phyloP scores from a whole-genome alignment of 92 coral and sea anemone species.

The Phenganax stokvisi region DNA sequence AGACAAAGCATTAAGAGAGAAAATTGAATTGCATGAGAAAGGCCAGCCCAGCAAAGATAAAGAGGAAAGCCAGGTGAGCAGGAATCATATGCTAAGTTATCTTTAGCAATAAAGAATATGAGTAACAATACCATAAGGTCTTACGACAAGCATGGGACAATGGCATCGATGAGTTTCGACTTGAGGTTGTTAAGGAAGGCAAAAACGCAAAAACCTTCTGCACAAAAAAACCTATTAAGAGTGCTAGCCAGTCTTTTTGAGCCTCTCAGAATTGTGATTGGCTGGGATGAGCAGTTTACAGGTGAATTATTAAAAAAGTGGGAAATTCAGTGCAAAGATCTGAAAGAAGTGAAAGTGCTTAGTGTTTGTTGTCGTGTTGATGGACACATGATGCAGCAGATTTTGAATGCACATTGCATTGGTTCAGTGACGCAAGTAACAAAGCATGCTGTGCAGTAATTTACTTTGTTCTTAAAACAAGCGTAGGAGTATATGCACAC shows the following conservation, averaged over 20 bases:
- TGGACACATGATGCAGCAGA: neutral
- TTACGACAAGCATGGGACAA: conserved; percentile 47
- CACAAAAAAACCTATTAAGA: conserved; percentile 48
- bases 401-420: conserved; percentile 41
- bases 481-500: conserved; percentile 1
- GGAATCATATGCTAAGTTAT: conserved; percentile 39
- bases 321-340: conserved; percentile 43
- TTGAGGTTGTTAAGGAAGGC: conserved; percentile 31
- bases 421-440: conserved; percentile 50
- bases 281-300: conserved; percentile 45
- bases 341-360: conserved; percentile 24
- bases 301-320: conserved; percentile 21
- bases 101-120: conserved; percentile 27
- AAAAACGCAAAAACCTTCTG: conserved; percentile 23
- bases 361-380: conserved; percentile 30
- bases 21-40: conserved; percentile 10
- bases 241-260: conserved; percentile 50
- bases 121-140: conserved; percentile 37
- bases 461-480: neutral
- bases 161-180: conserved; percentile 31
- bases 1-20: conserved; percentile 7
- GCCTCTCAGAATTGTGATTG: conserved; percentile 50
- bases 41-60: neutral
- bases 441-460: conserved; percentile 23
- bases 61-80: neutral